These are phyloP conservation scores for Chaetoderma sp. DNA, from an alignment of 2,888 invertebrate genomes.

Conservation along the genomic window DNA sequence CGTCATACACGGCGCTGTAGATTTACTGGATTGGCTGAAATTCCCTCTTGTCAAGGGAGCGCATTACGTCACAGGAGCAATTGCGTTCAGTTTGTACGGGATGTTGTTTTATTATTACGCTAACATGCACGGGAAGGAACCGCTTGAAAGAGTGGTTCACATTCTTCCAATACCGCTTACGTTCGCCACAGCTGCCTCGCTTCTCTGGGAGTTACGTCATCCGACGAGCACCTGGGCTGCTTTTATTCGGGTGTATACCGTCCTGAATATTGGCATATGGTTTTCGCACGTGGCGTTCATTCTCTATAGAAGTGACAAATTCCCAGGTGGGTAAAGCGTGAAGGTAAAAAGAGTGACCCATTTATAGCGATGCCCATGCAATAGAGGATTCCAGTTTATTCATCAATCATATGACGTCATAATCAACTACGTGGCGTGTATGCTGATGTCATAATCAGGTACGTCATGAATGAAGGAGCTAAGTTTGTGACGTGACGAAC, in stretches of 20 bases:
- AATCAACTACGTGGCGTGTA: too few species aligned
- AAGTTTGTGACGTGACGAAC: too few species aligned
- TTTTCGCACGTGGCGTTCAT: conserved; percentile 50
- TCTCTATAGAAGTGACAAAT: conserved; percentile 42
- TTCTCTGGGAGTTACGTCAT: conserved; percentile 33
- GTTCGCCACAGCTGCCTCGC: conserved; percentile 22
- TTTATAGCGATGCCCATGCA: conserved; percentile 7
- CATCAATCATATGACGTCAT: too few species aligned
- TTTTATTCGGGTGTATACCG: conserved; percentile 35
- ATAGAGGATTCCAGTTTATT: too few species aligned
- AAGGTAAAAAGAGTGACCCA: background rate
- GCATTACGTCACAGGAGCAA: too few species aligned
- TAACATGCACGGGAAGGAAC: conserved; percentile 41
- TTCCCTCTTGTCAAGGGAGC: too few species aligned
- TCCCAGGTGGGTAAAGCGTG: conserved; percentile 36
- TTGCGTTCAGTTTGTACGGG: too few species aligned
- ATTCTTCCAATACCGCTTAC: conserved; percentile 41
- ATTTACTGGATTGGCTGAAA: too few species aligned
- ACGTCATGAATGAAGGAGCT: too few species aligned
- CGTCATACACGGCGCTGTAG: conserved; percentile 29
- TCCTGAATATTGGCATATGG: conserved; percentile 51
- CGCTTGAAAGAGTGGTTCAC: conserved; percentile 42
- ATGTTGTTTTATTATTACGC: too few species aligned
- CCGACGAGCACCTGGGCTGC: conserved; percentile 36
- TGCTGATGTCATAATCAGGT: too few species aligned